Evolutionary conservation across 2,888 invertebrate genomes (phyloP), one percentile per base, ranked within the genome.

Genomic region (Cistogaster globosa): DNA sequence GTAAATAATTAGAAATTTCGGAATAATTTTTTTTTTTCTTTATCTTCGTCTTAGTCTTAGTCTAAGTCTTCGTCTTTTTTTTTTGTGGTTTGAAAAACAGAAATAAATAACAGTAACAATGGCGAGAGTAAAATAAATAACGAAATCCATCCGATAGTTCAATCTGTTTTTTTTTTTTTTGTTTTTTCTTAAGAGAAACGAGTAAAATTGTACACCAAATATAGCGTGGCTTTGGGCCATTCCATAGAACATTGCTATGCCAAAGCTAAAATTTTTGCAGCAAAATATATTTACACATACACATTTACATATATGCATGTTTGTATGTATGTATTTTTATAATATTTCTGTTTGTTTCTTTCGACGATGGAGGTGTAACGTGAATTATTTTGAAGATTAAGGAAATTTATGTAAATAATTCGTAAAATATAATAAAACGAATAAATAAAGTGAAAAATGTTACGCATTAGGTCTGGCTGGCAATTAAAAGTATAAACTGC

Each of bases 161-260:
- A 58, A 58, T 79, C 65, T 18, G 58, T 72, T 38, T 32, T 80
- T 67, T 26, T 18, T 65, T 72, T 38, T 32, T 80, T 67, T 26
- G 36, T 67, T 38, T 51, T 6, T 26, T 71, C 3, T 67, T 6
- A 11, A 45, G 62, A 12, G 12, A 42, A 42, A 42, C 42, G 11
- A 42, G 12, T 45, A 48, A 55, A 67, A 74, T 20, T 20, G 32
- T 71, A 51, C 87, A 87, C 83, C 86, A 83, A 67, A 87, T 78
- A 75, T 87, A 48, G 86, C 87, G 84, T 87, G 87, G 83, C 63
- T 57, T 16, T 26, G 12, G 20, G 67, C 86, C 75, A 86, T 87
- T 83, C 74, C 48, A 58, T 45, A 57, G 42, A 72, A 65, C 36
- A 71, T 62, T 75, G 36, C 55, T 58, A 81, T 69, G 68, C 42